Percentiles rank a stretch among this genome's conserved stretches.
Evolutionary conservation across 2,113 vertebrate species (phyloP).

Genomic region (Uria lomvia): DNA sequence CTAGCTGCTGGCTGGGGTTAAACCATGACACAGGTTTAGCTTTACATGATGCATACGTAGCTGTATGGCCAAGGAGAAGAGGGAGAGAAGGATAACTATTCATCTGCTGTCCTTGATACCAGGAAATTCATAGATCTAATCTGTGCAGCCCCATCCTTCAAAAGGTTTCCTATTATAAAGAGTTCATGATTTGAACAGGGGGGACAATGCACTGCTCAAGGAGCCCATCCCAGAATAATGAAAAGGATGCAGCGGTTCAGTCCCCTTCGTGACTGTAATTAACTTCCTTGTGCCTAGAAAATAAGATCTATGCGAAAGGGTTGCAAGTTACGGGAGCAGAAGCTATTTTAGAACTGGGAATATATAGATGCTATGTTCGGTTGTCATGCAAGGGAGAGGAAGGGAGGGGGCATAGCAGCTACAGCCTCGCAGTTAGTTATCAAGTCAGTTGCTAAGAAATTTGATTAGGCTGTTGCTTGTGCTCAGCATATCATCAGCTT

Average conservation of each 20-base stretch:
- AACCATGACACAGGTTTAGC: background rate
- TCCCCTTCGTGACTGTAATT: slow-evolving; percentile 2
- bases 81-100: background rate
- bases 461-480: slow-evolving; percentile 10
- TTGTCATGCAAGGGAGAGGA: slow-evolving; percentile 18
- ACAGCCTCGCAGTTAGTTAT: background rate
- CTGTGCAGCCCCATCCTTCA: background rate
- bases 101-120: background rate
- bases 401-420: background rate
- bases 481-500: background rate
- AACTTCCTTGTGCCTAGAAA: slow-evolving; percentile 25
- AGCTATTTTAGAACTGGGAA: slow-evolving; percentile 41
- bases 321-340: background rate
- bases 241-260: background rate
- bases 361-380: slow-evolving; percentile 16
- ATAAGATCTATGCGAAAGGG: background rate
- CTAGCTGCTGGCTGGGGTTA: background rate
- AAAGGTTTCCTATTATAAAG: background rate
- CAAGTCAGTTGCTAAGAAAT: slow-evolving; percentile 46
- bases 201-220: background rate
- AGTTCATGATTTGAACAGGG: background rate
- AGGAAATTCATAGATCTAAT: background rate
- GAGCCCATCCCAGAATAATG: background rate
- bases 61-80: background rate
- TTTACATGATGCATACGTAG: background rate